phyloP scores from a whole-genome alignment of 2,113 vertebrate genomes.

The Vulpes vulpes region DNA sequence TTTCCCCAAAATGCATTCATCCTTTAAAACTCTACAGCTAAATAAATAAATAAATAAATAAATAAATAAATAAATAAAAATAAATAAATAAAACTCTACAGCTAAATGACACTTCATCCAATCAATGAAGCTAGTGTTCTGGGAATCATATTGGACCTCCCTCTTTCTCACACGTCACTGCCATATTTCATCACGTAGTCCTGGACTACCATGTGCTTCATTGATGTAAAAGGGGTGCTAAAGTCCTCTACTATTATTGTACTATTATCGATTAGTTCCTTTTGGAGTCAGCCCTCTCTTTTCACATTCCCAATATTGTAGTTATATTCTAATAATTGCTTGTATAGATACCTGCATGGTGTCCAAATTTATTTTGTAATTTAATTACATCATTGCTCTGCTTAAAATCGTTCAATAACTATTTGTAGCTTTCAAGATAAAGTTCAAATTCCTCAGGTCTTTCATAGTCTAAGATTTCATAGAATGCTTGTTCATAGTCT shows the following conservation, averaged over 20 bases:
- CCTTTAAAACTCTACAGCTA: background rate
- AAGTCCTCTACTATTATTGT: background rate
- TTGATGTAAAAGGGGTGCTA: background rate
- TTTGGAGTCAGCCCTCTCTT: background rate
- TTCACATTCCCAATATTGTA: background rate
- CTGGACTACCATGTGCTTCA: background rate
- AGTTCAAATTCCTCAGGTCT: background rate
- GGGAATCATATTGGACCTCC: background rate
- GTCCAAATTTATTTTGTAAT: background rate
- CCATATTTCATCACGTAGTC: rapidly evolving
- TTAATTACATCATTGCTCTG: background rate
- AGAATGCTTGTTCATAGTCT: background rate
- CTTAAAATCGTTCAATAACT: background rate
- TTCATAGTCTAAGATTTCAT: background rate
- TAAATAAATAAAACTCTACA: background rate
- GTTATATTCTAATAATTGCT: background rate
- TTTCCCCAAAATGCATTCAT: background rate
- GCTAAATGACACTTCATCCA: background rate
- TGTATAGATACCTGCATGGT: background rate
- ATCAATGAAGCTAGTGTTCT: background rate
- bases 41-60: too few relatives aligned
- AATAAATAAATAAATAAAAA: too few relatives aligned
- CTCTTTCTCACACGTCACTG: background rate
- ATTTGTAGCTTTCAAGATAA: background rate
- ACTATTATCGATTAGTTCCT: background rate